Conservation (phyloP, 2,888 invertebrate species). For the Oxytorus armatus region DNA sequence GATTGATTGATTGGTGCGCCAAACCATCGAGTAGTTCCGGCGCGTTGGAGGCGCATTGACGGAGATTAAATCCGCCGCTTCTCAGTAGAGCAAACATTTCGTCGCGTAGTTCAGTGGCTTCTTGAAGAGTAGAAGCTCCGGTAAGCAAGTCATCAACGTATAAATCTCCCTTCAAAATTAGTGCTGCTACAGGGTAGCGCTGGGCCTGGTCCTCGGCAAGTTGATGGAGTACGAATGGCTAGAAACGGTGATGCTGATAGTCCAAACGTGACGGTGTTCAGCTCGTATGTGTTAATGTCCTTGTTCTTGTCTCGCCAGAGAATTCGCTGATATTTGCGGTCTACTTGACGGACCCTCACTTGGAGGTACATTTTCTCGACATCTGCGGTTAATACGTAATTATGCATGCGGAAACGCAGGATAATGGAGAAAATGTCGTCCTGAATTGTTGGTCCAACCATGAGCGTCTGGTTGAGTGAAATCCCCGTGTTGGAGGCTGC, state of each 20-base stretch:
- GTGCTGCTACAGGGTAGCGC: slow-evolving; percentile 42
- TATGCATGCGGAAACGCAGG: slow-evolving; percentile 42
- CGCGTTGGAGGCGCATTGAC: slow-evolving; percentile 72
- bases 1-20: slow-evolving; percentile 20
- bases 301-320: slow-evolving; percentile 34
- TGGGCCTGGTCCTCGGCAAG: slow-evolving; percentile 64
- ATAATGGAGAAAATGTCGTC: slow-evolving; percentile 36
- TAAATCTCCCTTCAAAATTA: slow-evolving; percentile 52
- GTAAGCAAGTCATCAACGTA: slow-evolving; percentile 68
- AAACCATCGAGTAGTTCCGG: slow-evolving; percentile 39
- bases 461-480: slow-evolving; percentile 43
- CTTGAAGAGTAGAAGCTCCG: slow-evolving; percentile 61
- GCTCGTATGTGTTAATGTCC: slow-evolving; percentile 10
- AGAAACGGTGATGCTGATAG: slow-evolving; percentile 56
- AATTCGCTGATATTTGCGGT: slow-evolving; percentile 53
- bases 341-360: slow-evolving; percentile 36
- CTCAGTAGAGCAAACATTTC: slow-evolving; percentile 68
- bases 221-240: slow-evolving; percentile 60
- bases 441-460: slow-evolving; percentile 59
- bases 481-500: slow-evolving; percentile 20
- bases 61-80: slow-evolving; percentile 74
- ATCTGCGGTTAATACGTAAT: slow-evolving; percentile 59
- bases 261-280: slow-evolving; percentile 62
- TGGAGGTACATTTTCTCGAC: slow-evolving; percentile 62
- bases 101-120: slow-evolving; percentile 63